Conservation (phyloP, 2,888 invertebrate genomes). For the Leptinotarsa haldemani region DNA sequence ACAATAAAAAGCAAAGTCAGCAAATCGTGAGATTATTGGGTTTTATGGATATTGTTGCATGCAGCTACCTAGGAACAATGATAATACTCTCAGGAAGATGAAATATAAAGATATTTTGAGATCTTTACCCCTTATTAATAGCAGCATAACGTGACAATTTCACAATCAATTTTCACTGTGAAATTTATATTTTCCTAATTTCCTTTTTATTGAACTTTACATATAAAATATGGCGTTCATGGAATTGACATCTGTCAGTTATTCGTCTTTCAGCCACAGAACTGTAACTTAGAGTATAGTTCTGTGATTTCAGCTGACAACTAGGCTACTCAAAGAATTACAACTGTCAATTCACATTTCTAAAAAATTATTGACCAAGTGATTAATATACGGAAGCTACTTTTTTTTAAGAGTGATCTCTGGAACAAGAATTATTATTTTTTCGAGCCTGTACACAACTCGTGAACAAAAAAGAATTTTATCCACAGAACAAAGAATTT, state of each 20-base stretch:
- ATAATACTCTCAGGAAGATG: background rate
- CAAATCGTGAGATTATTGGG: constrained; percentile 3
- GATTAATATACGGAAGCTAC: too few species aligned
- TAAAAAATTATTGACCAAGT: too few species aligned
- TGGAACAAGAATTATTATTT: too few species aligned
- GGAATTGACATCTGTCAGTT: background rate
- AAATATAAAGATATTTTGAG: background rate
- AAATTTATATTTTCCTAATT: constrained; percentile 12
- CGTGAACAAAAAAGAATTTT: too few species aligned
- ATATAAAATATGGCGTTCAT: constrained; percentile 20
- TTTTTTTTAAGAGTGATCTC: too few species aligned
- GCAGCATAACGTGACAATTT: constrained; percentile 20
- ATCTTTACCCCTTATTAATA: constrained; percentile 21
- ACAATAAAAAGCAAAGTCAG: constrained; percentile 15
- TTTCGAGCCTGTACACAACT: too few species aligned
- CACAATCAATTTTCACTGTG: background rate
- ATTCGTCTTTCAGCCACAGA: background rate
- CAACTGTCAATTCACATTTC: too few species aligned
- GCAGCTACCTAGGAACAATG: background rate
- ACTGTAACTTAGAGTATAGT: too few species aligned
- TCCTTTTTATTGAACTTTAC: constrained; percentile 14
- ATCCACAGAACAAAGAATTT: too few species aligned
- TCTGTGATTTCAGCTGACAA: background rate
- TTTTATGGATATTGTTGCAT: constrained; percentile 1
- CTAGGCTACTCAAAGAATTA: too few species aligned